Conservation (phyloP, 2,113 vertebrate genomes). For the Megaceryle torquata region DNA sequence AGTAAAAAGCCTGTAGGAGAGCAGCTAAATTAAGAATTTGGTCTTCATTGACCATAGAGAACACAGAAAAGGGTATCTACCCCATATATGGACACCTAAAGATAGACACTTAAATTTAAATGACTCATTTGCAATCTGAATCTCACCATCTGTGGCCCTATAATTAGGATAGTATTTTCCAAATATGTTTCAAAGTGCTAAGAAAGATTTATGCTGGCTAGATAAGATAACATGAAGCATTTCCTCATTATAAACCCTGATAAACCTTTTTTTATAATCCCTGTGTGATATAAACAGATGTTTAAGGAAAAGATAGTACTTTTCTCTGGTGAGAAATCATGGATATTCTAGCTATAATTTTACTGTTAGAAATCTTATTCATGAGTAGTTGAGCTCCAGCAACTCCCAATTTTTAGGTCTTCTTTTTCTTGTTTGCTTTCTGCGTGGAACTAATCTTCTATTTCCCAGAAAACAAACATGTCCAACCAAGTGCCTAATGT, state of each 20-base stretch:
- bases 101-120: neutral
- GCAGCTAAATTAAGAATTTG: neutral
- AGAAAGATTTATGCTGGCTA: neutral
- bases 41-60: neutral
- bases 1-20: neutral
- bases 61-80: neutral
- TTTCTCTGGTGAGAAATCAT: neutral
- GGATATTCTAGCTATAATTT: neutral
- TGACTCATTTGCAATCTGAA: neutral
- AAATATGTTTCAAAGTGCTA: neutral
- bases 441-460: neutral
- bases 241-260: neutral
- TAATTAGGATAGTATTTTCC: neutral
- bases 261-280: neutral
- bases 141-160: neutral
- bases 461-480: neutral
- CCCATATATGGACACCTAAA: neutral
- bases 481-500: neutral
- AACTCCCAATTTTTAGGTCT: neutral
- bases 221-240: neutral
- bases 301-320: neutral
- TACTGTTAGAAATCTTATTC: neutral
- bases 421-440: neutral
- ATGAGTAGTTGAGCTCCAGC: neutral
- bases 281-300: neutral